A percentile compares a stretch with the other conserved stretches of the same genome.
phyloP scores from a whole-genome alignment of 2,888 invertebrate species.

The Linnaemya tessellans region DNA sequence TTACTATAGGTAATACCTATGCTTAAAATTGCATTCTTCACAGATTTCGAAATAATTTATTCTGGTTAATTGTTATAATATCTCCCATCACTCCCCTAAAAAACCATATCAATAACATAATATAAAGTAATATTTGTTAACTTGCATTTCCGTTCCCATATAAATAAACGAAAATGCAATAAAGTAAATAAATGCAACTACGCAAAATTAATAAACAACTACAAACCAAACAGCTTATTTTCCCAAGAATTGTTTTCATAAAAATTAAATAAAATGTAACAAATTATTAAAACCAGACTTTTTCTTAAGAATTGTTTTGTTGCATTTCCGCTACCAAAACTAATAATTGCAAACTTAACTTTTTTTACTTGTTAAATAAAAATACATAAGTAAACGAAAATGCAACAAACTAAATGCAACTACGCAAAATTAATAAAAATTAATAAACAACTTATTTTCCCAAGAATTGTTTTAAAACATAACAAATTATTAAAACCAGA shows the following conservation, averaged over 20 bases:
- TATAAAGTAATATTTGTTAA: constrained; percentile 3
- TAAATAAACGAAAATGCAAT: too few relatives aligned
- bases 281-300: constrained; percentile 14
- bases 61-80: not conserved
- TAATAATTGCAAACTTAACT: too few relatives aligned
- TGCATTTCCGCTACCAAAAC: too few relatives aligned
- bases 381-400: too few relatives aligned
- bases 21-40: too few relatives aligned
- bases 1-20: too few relatives aligned
- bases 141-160: too few relatives aligned
- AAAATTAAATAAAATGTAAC: not conserved
- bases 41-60: too few relatives aligned
- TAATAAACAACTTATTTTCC: not conserved
- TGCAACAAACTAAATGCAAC: too few relatives aligned
- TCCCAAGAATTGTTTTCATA: too few relatives aligned
- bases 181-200: too few relatives aligned
- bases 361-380: too few relatives aligned
- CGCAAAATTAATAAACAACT: not conserved
- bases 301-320: constrained; percentile 7
- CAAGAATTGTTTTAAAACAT: not conserved
- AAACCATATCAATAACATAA: constrained; percentile 25
- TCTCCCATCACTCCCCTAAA: constrained; percentile 35
- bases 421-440: not conserved
- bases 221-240: not conserved
- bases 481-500: constrained; percentile 15